phyloP scores from a whole-genome alignment of 2,113 vertebrate genomes.

The Syngnathus typhle region DNA sequence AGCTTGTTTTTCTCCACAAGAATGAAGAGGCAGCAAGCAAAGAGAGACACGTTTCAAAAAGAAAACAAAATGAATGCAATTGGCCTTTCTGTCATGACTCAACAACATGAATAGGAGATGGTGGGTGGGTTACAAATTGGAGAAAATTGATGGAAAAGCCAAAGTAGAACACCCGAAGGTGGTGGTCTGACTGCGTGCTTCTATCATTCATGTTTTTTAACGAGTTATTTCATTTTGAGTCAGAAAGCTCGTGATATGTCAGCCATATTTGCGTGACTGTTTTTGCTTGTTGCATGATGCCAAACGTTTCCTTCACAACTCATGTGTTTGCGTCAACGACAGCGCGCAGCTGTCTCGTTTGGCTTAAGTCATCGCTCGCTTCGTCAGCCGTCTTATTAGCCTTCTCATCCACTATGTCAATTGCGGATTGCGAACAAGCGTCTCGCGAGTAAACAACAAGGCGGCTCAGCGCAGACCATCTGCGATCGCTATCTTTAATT shows the following conservation, averaged over 20 bases:
- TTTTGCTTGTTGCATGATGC: background rate
- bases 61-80: background rate
- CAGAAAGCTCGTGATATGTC: background rate
- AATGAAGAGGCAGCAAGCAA: background rate
- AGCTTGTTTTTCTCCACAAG: background rate
- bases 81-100: background rate
- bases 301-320: too few species aligned
- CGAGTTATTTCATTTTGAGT: background rate
- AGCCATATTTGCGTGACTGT: background rate
- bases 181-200: background rate
- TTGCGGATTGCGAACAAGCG: conserved; percentile 1
- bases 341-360: background rate
- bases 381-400: background rate
- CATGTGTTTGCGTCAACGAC: background rate
- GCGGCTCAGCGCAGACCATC: conserved; percentile 2
- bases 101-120: conserved; percentile 4
- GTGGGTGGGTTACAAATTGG: conserved; percentile 18
- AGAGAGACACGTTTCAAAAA: background rate
- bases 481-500: conserved; percentile 17
- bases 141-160: conserved; percentile 8
- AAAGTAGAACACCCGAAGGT: background rate
- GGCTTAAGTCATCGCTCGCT: background rate
- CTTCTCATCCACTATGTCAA: background rate
- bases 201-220: background rate
- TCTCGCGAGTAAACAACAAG: background rate